Evolutionary conservation across 2,888 invertebrate species (phyloP), one percentile per base, ranked within the genome.

Genomic region (Dolichopus griseipennis): DNA sequence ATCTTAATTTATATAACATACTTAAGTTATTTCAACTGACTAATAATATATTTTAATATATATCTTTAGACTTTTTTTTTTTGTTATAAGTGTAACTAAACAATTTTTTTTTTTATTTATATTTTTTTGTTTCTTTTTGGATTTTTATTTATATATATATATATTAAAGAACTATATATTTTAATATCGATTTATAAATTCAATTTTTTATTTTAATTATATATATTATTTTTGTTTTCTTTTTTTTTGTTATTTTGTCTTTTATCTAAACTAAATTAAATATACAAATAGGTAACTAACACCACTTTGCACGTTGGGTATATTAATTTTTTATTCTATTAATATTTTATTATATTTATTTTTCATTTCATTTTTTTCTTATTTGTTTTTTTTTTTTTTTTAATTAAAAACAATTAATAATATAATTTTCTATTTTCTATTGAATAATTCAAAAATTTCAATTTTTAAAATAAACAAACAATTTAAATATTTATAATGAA

Each of bases 271-370:
- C 52, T 52, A 52, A 52, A 52, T 12, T 52, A 18, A 37, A 5
- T 37, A 37, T 37, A 37, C 37, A 37, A 37, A 52, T 52, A 52
- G 52, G 52, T 52, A 52, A 52, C 52, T 52, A 52, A 52, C 52
- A 52, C 52, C 52, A 52, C 52, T 15, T 52, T 52, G 52, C 52
- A 52, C 52, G 52, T 52, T 52, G 52, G 52, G 52, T 52, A 52
- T 52, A 52, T 52, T 52, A 52, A 52, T 52, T 52, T 52, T 52
- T 18, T 52, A 12, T 52, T 15, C 15, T 52, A 12, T 52, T n/a
- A 27, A 27, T 27, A 27, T 15, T 43, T 43, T 15, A 10, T 15
- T 43, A 52, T 18, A 18, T 18, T 52, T 52, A 52, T 15, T 43
- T 10, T 43, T 10, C 43, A 9, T 9, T 9, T 34, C 5, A 7